phyloP scores from a whole-genome alignment of 2,113 vertebrate genomes.

The Ginglymostoma cirratum region DNA sequence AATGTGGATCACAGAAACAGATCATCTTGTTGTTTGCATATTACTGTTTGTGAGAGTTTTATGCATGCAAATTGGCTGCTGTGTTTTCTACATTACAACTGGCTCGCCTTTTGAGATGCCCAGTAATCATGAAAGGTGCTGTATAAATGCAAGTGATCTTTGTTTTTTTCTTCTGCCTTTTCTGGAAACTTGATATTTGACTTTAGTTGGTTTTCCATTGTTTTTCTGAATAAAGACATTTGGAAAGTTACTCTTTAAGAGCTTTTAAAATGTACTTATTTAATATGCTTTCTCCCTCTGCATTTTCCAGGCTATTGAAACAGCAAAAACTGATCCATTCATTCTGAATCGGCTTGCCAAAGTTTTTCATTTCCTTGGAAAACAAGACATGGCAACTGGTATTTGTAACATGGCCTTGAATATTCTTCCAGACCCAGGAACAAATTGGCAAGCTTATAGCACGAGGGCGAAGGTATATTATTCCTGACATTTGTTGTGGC shows the following conservation, averaged over 20 bases:
- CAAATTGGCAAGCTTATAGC: conserved; percentile 72
- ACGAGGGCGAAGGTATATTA: conserved; percentile 64
- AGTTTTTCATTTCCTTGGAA: conserved; percentile 63
- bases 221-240: not conserved
- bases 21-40: no score
- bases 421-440: conserved; percentile 58
- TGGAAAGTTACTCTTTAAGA: conserved; percentile 33
- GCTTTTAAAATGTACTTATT: not conserved
- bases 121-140: no score
- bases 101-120: not conserved
- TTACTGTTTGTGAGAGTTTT: not conserved
- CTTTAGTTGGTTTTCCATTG: conserved; percentile 10
- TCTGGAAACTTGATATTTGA: not conserved
- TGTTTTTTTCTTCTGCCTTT: not conserved
- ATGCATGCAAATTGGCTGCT: not conserved
- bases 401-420: conserved; percentile 68
- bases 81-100: not conserved
- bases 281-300: not conserved
- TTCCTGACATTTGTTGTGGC: not conserved
- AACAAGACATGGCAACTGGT: conserved; percentile 68
- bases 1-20: not conserved
- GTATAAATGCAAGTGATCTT: no score
- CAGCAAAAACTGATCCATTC: conserved; percentile 56
- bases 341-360: conserved; percentile 62
- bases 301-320: conserved; percentile 60